Evolutionary conservation across 2,797 vertebrate genomes (phyloP).

Genomic region (Oceanodroma leucorhoa): DNA sequence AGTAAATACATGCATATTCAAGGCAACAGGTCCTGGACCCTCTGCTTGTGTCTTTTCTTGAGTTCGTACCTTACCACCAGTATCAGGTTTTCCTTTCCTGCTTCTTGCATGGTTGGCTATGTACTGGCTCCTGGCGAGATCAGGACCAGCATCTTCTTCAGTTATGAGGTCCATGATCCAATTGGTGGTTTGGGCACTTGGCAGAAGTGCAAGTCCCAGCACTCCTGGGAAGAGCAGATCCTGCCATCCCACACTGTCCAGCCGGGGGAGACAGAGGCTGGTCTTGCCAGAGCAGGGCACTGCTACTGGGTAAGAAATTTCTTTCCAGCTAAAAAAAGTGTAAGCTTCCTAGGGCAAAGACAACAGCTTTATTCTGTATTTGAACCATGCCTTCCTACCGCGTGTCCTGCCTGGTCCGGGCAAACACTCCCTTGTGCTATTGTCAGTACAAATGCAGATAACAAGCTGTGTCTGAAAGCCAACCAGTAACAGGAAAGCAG

Average conservation of each 20-base stretch:
- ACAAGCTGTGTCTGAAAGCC: not conserved
- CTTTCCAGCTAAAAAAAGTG: not conserved
- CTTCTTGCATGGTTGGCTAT: not conserved
- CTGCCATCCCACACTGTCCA: not conserved
- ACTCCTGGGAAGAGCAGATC: not conserved
- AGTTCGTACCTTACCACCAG: not conserved
- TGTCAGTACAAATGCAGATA: not conserved
- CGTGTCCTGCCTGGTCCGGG: rapidly evolving
- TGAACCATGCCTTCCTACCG: not conserved
- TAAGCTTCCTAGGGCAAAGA: not conserved
- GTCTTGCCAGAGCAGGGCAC: not conserved
- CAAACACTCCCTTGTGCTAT: rapidly evolving
- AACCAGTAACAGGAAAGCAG: not conserved
- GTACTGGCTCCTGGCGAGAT: not conserved
- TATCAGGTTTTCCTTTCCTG: not conserved
- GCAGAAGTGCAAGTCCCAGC: not conserved
- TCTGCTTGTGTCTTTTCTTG: not conserved
- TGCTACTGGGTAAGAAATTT: not conserved
- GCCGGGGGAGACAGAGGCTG: rapidly evolving
- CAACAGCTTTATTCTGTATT: not conserved
- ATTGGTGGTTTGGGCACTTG: not conserved
- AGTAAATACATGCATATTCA: not conserved
- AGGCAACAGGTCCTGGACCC: not conserved
- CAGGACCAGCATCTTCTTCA: not conserved
- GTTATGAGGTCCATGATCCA: not conserved